Conservation (phyloP, 2,113 vertebrate genomes). For the Rhinoptilus africanus region DNA sequence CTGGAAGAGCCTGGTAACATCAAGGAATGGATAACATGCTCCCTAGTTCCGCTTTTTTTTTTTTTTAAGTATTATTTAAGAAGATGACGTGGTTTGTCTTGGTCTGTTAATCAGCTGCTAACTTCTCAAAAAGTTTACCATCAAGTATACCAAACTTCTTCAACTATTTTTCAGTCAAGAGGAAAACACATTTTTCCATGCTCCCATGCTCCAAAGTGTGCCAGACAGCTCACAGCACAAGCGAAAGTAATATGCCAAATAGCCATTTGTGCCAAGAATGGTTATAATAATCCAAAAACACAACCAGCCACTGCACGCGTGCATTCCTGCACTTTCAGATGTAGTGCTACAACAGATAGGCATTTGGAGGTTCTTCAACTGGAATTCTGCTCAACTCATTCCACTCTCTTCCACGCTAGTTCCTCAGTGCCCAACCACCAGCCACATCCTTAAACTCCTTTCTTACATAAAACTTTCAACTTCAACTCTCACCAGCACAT, state of each 20-base stretch:
- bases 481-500: background rate
- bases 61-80: background rate
- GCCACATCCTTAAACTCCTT: background rate
- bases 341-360: background rate
- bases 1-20: background rate
- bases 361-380: background rate
- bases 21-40: background rate
- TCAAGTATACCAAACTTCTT: background rate
- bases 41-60: no score
- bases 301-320: accelerated
- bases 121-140: background rate
- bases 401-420: background rate
- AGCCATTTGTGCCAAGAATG: background rate
- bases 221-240: background rate
- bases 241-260: background rate
- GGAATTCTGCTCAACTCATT: background rate
- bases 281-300: background rate
- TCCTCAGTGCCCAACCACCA: background rate
- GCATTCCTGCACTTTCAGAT: background rate
- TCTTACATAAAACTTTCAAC: background rate
- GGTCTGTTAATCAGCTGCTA: background rate
- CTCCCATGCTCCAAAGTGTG: background rate
- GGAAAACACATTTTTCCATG: background rate
- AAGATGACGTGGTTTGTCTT: background rate
- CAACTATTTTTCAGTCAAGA: background rate